phyloP scores from a whole-genome alignment of 53 echinoderm and acorn worm species.

The Arbacia lixula region DNA sequence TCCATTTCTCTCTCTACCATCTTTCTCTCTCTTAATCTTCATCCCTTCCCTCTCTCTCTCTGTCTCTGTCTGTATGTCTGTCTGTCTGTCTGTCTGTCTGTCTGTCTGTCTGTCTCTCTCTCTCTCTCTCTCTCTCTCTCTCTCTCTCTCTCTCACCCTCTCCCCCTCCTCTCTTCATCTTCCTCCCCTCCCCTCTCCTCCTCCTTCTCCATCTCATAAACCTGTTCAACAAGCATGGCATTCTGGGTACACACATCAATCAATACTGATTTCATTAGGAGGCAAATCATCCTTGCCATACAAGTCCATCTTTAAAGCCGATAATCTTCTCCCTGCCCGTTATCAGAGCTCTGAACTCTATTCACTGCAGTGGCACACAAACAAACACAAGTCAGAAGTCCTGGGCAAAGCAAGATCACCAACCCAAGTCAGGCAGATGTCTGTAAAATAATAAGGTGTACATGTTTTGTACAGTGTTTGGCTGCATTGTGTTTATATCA shows the following conservation, averaged over 20 bases:
- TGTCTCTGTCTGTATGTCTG: neutral
- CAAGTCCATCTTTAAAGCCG: no score
- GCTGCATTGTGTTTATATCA: no score
- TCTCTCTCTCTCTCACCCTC: neutral
- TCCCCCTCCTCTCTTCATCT: neutral
- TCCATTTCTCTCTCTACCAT: neutral
- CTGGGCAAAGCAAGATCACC: no score
- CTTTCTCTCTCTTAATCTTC: neutral
- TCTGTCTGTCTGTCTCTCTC: neutral
- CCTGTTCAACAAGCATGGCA: neutral
- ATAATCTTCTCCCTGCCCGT: no score
- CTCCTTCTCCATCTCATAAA: neutral
- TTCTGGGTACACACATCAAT: conserved; percentile 22
- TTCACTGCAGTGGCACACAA: no score
- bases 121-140: neutral
- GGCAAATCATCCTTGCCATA: conserved; percentile 19
- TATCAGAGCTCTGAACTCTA: no score
- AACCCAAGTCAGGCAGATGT: no score
- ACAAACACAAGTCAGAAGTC: no score
- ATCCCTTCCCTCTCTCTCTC: neutral
- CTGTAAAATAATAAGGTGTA: no score
- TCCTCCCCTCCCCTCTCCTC: neutral
- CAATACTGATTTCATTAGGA: conserved; percentile 33
- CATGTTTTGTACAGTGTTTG: no score
- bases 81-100: neutral